Evolutionary conservation across 2,888 invertebrate species (phyloP), one percentile per base, ranked within the genome.

Genomic region (Phyto melanocephala): DNA sequence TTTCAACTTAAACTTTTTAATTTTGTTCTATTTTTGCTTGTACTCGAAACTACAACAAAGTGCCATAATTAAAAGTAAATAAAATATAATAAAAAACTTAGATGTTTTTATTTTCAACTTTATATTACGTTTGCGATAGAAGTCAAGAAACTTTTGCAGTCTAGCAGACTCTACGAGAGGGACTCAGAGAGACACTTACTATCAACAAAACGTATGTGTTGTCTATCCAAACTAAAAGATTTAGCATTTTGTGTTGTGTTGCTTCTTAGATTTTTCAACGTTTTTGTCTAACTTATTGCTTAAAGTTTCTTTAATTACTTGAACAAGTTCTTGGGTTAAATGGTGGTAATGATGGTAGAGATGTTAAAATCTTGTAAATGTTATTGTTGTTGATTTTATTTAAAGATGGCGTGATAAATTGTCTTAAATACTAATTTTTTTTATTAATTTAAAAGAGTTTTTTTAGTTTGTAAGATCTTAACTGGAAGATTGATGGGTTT

Each of bases 291-390:
- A 13, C 28, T 62, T 22, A 52, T 56, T 11, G 10, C 42, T 60
- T 76, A 60, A 47, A 65, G 45, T 58, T 35, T 71, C 71, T 68
- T 81, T 76, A 77, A 81, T 72, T 77, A 77, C 67, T 77, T 65
- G 15, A 65, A 71, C 76, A 81, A 81, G 72, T 81, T 81, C 22
- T 67, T 72, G 42, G 65, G 67, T 50, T 72, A 81, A 81, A 65
- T 76, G 45, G 40, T 80, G 40, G 45, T 20, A 24, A 62, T n/a
- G n/a, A n/a, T n/a, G n/a, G n/a, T n/a, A 28, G 6, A 63, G 37
- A 75, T 68, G 45, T n/a, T 70, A 63, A 42, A 72, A 60, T 35
- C 42, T 54, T 56, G 20, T 45, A 40, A n/a, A 22, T 22, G 45
- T 22, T 65, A 22, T 15, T 17, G 42, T 17, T 62, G 35, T 40